These are phyloP conservation scores for Chionis minor DNA, from an alignment of 2,113 vertebrate species.

Conservation along the genomic window DNA sequence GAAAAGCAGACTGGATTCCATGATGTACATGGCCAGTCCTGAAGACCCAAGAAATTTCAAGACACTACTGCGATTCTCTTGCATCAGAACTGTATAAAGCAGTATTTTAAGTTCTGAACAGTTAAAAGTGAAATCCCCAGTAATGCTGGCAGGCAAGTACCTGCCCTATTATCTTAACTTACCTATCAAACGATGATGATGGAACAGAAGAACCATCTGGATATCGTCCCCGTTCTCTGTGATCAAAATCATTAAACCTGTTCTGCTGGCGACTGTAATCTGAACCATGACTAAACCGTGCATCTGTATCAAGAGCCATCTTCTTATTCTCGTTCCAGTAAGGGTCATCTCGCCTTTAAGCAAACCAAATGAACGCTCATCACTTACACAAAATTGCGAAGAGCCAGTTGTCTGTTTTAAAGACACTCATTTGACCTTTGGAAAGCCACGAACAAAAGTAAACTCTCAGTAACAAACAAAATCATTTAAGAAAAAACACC, in stretches of 20 bases:
- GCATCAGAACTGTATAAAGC: background rate
- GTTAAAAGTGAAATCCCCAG: background rate
- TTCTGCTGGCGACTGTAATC: slow-evolving; percentile 90
- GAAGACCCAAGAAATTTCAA: background rate
- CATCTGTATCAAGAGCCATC: slow-evolving; percentile 85
- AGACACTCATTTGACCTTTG: background rate
- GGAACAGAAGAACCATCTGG: slow-evolving; percentile 80
- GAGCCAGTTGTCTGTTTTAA: background rate
- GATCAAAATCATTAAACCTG: slow-evolving; percentile 90
- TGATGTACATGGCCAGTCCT: background rate
- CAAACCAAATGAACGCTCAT: background rate
- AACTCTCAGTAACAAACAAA: background rate
- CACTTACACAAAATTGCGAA: background rate
- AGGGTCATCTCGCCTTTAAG: slow-evolving; percentile 85
- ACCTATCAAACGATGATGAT: slow-evolving; percentile 90
- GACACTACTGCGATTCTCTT: background rate
- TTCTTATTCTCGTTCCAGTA: slow-evolving; percentile 96
- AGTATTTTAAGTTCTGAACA: background rate
- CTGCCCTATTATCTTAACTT: background rate
- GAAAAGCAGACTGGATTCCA: background rate
- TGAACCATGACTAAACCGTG: slow-evolving; percentile 86
- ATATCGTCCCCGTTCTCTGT: slow-evolving; percentile 87
- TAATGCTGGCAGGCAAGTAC: background rate
- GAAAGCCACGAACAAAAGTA: background rate
- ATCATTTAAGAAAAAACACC: background rate